A percentile compares a stretch with the other conserved stretches of the same genome.
phyloP scores from a whole-genome alignment of 37 sponge, comb jelly and placozoan genomes.

The Aphrocallistes beatrix region DNA sequence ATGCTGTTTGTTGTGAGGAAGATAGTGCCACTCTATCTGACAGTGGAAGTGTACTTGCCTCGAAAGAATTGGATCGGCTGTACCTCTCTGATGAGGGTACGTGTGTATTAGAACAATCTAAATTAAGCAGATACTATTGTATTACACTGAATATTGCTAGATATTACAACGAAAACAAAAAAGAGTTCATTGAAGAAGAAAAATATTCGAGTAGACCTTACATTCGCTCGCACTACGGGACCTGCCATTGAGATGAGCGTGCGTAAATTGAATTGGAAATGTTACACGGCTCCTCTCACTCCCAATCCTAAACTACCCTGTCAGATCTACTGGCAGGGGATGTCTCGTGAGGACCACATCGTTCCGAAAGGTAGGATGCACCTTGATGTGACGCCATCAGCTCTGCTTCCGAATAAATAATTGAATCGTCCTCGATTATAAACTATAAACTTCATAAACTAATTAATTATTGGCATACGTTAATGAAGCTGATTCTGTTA shows the following conservation, averaged over 20 bases:
- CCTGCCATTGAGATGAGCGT: conserved; percentile 5
- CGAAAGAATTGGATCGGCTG: background rate
- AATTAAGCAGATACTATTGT: too few species aligned
- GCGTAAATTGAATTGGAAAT: background rate
- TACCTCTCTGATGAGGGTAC: background rate
- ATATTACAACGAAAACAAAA: background rate
- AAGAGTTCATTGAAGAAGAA: background rate
- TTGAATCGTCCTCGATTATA: too few species aligned
- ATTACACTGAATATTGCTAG: background rate
- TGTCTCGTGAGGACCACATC: conserved; percentile 15
- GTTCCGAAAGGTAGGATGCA: conserved; percentile 18
- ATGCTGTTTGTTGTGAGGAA: too few species aligned
- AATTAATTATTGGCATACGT: too few species aligned
- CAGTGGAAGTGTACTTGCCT: background rate
- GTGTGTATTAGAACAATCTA: too few species aligned
- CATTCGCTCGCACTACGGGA: background rate
- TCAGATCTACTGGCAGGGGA: conserved; percentile 17
- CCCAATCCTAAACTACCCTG: background rate
- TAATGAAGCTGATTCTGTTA: too few species aligned
- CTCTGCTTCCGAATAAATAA: conserved; percentile 22
- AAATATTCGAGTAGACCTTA: conserved; percentile 23
- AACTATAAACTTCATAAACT: too few species aligned
- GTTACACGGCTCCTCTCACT: conserved; percentile 15
- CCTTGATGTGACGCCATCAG: conserved; percentile 9
- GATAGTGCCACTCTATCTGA: too few species aligned